phyloP scores from a whole-genome alignment of 1,140 invertebrate genomes.

The Drosophila sechellia region DNA sequence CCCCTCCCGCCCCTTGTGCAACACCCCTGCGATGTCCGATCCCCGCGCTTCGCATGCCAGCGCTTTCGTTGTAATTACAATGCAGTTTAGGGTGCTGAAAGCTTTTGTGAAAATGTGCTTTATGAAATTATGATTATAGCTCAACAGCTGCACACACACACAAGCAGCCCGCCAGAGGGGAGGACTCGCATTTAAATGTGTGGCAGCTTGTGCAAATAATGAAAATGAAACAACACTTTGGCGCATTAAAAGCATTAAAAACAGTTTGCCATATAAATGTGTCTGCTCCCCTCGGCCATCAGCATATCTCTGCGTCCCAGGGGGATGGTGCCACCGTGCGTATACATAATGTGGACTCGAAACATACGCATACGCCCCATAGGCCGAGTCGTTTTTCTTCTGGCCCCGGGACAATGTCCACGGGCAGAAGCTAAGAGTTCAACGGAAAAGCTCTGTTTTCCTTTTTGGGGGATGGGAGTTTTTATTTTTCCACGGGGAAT shows the following conservation, averaged over 20 bases:
- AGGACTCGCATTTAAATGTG: constrained; percentile 75
- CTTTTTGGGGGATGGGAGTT: background rate
- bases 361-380: constrained; percentile 63
- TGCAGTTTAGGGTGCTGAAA: constrained; percentile 82
- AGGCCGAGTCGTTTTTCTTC: constrained; percentile 31
- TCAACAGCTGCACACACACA: constrained; percentile 74
- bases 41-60: constrained; percentile 11
- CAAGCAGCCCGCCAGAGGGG: constrained; percentile 6
- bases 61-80: constrained; percentile 76
- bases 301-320: background rate
- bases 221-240: constrained; percentile 83
- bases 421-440: constrained; percentile 24
- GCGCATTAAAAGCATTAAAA: constrained; percentile 83
- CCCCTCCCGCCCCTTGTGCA: background rate
- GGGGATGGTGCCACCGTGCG: constrained; percentile 37
- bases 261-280: constrained; percentile 81
- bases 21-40: background rate
- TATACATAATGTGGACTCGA: constrained; percentile 68
- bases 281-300: constrained; percentile 10
- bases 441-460: constrained; percentile 4
- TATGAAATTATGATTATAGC: constrained; percentile 84
- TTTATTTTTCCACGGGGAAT: constrained; percentile 5
- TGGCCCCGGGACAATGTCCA: constrained; percentile 19
- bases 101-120: constrained; percentile 83
- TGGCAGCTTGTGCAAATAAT: constrained; percentile 82